These are phyloP conservation scores for Clanis bilineata DNA, from an alignment of 2,888 invertebrate species.

Conservation along the genomic window DNA sequence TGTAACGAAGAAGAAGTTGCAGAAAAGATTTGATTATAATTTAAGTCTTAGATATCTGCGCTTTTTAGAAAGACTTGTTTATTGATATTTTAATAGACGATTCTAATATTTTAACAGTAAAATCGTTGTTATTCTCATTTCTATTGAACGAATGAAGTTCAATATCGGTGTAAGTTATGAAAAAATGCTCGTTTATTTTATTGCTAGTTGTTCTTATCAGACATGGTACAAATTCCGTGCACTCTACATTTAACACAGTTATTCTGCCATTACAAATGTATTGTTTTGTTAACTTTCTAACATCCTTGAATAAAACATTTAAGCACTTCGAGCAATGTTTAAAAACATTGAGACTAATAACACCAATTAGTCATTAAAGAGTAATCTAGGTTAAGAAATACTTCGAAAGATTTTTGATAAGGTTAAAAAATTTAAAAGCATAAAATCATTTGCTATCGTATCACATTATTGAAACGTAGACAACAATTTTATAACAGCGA, in stretches of 20 bases:
- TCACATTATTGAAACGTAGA: too few relatives aligned
- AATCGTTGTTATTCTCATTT: background rate
- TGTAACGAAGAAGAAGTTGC: too few relatives aligned
- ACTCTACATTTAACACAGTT: background rate
- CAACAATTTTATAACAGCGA: background rate
- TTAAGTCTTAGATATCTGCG: too few relatives aligned
- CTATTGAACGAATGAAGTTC: too few relatives aligned
- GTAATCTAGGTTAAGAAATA: background rate
- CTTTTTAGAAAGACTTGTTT: too few relatives aligned
- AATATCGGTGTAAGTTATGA: background rate
- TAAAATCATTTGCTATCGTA: too few relatives aligned
- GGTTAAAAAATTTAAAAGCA: background rate
- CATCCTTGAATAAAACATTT: background rate
- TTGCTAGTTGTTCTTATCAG: background rate
- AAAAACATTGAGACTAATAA: background rate
- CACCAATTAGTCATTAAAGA: background rate
- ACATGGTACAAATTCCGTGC: background rate
- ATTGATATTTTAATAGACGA: too few relatives aligned
- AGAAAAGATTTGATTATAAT: too few relatives aligned
- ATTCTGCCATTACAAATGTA: background rate
- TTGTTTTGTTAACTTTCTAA: constrained; percentile 4
- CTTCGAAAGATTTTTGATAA: background rate
- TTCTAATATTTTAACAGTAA: too few relatives aligned
- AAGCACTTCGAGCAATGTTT: background rate
- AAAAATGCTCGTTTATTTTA: background rate